Conservation (phyloP, 1,140 invertebrate genomes). For the Phenacoccus solenopsis region DNA sequence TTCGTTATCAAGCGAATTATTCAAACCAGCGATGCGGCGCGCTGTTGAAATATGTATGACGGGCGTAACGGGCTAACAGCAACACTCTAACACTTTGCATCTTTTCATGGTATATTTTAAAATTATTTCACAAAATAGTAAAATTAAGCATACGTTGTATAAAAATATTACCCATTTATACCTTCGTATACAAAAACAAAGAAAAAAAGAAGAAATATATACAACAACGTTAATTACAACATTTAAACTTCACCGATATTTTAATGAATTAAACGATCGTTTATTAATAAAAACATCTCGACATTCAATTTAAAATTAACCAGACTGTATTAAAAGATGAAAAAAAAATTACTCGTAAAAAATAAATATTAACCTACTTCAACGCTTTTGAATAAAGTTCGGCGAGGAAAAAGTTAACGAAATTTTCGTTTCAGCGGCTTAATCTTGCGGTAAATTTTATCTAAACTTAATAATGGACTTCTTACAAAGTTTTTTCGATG, state of each 20-base stretch:
- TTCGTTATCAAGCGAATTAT: not conserved
- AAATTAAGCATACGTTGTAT: not conserved
- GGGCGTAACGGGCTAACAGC: too few species aligned
- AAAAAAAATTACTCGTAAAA: not conserved
- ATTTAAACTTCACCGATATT: not conserved
- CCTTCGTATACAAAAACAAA: not conserved
- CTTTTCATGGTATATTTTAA: not conserved
- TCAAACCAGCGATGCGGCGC: not conserved
- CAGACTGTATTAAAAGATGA: not conserved
- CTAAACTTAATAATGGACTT: slow-evolving; percentile 3
- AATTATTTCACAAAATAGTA: not conserved
- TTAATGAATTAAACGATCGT: not conserved
- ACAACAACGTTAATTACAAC: not conserved
- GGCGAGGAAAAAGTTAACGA: not conserved
- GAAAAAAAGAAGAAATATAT: not conserved
- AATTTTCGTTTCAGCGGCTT: not conserved
- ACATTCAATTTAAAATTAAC: not conserved
- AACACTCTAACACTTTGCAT: not conserved
- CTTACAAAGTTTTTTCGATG: not conserved
- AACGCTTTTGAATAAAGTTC: not conserved
- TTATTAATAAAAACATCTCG: not conserved
- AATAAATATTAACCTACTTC: not conserved
- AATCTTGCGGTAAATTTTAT: slow-evolving; percentile 3
- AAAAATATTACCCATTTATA: not conserved
- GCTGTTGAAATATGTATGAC: too few species aligned